Evolutionary conservation across 2,113 vertebrate genomes (phyloP), one percentile per base, ranked within the genome.

Genomic region (Podilymbus podiceps): DNA sequence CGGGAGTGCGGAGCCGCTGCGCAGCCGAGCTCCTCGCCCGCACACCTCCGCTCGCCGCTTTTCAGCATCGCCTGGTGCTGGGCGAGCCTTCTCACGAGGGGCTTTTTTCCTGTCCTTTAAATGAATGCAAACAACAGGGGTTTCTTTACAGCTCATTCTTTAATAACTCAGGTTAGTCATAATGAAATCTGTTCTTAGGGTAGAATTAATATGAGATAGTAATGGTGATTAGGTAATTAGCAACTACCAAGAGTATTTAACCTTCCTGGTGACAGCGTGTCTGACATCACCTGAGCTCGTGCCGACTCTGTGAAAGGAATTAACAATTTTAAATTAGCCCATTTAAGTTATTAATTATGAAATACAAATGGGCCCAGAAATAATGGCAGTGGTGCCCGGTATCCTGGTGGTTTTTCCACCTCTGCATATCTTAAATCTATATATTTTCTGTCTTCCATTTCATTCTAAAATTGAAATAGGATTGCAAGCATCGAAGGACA

Each of bases 171-270:
- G 90, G 89, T 88, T 89, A 97, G 93, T 89, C 97, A 89, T 97
- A 95, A 97, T 86, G 95, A 91, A 98, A 92, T 93, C 93, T 35
- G 81, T 15, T 91, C 98, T 96, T 82, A 38, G 96, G 95, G 91
- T 96, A 93, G 96, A 96, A 98, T 98, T 97, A 96, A 97, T 97
- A 91, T 97, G 97, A 96, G 97, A 93, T 94, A 88, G 95, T 95
- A 98, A 98, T 97, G 88, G 96, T 98, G 98, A 98, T 98, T 98
- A 98, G 97, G 97, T 98, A 98, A 98, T 98, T 98, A 98, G 89
- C 97, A 98, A 96, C 94, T 97, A 97, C 95, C 96, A 94, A 59
- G 92, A 97, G 95, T 96, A 97, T 98, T 98, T 98, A 98, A 98
- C 97, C 98, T 98, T 98, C 96, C 91, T 95, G 91, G 94, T 96